Evolutionary conservation across 2,113 vertebrate genomes (phyloP).

Genomic region (Sinocyclocheilus grahami): DNA sequence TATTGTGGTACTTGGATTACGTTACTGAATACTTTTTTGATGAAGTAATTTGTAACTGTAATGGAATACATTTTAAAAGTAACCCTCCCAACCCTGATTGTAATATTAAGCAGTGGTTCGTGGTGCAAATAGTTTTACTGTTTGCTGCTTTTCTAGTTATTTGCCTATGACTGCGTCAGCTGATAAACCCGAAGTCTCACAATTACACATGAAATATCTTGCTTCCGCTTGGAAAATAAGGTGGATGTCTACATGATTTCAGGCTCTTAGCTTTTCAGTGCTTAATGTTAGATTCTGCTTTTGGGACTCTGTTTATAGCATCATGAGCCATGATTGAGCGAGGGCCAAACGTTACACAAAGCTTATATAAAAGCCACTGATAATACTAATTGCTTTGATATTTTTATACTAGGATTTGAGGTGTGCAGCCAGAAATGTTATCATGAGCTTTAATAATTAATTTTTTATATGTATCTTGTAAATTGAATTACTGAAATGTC

Average conservation of each 20-base stretch:
- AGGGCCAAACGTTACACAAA: background rate
- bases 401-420: background rate
- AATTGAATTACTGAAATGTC: background rate
- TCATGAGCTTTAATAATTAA: background rate
- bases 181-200: background rate
- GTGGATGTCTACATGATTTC: constrained; percentile 2
- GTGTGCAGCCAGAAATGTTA: background rate
- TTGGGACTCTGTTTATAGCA: constrained; percentile 34
- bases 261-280: constrained; percentile 25
- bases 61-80: too few species aligned
- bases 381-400: background rate
- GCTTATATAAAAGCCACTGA: background rate
- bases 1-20: too few species aligned
- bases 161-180: background rate
- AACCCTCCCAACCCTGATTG: too few species aligned
- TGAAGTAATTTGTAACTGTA: too few species aligned
- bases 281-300: constrained; percentile 42
- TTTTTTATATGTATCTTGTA: background rate
- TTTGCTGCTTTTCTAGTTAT: background rate
- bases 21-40: too few species aligned
- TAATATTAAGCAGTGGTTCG: background rate
- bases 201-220: background rate
- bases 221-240: background rate
- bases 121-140: background rate
- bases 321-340: constrained; percentile 37